Evolutionary conservation across 2,888 invertebrate genomes (phyloP).

Genomic region (Cheilosia vulpina): DNA sequence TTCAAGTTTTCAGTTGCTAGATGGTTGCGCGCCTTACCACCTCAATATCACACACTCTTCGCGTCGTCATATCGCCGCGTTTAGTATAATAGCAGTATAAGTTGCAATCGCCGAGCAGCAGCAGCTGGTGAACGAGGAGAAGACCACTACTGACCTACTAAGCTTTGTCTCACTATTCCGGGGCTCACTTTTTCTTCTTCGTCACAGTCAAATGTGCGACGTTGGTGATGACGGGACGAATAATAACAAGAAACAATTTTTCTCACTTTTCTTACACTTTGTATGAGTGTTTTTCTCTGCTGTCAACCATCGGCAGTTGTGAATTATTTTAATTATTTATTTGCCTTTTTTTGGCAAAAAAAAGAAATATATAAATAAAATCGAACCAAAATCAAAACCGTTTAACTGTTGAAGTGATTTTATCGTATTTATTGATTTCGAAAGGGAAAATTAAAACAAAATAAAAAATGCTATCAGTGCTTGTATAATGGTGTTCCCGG

Average conservation of each 20-base stretch:
- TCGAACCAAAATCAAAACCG: background rate
- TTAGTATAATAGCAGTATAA: constrained; percentile 52
- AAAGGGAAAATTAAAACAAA: constrained; percentile 40
- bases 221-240: constrained; percentile 78
- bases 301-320: constrained; percentile 19
- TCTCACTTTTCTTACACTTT: constrained; percentile 71
- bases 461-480: constrained; percentile 60
- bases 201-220: constrained; percentile 77
- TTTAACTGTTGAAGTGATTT: background rate
- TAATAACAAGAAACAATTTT: constrained; percentile 82
- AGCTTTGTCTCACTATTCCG: constrained; percentile 75
- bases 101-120: constrained; percentile 67
- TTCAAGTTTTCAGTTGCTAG: constrained; percentile 67
- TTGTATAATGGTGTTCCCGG: constrained; percentile 29
- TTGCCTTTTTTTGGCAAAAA: constrained; percentile 22
- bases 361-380: constrained; percentile 9
- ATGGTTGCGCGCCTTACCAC: constrained; percentile 57
- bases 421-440: constrained; percentile 44
- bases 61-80: constrained; percentile 46
- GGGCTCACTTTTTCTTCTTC: constrained; percentile 78
- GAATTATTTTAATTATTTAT: constrained; percentile 52
- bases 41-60: constrained; percentile 60
- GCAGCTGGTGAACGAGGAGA: constrained; percentile 70
- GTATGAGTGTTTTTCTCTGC: constrained; percentile 34
- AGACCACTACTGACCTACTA: constrained; percentile 83